Evolutionary conservation across 2,888 invertebrate genomes (phyloP).

Genomic region (Perithous albicinctus): DNA sequence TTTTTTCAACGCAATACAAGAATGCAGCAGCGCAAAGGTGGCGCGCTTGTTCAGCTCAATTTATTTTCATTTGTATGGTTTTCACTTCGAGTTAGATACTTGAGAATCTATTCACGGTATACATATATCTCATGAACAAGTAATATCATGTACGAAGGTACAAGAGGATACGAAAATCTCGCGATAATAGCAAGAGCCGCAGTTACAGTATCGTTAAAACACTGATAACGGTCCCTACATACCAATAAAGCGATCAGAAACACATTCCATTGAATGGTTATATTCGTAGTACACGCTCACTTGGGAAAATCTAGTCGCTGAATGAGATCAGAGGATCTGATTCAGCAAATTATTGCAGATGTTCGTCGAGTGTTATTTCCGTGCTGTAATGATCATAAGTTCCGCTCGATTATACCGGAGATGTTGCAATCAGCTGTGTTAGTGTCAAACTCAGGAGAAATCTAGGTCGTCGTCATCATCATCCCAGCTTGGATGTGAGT

Average conservation of each 20-base stretch:
- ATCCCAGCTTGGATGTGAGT: background rate
- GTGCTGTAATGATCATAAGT: slow-evolving; percentile 34
- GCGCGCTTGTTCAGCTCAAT: no score
- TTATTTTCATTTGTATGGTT: no score
- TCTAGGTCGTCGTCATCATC: slow-evolving; percentile 3
- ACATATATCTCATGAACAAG: background rate
- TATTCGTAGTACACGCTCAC: slow-evolving; percentile 30
- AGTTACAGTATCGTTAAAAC: slow-evolving; percentile 25
- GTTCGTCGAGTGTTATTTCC: background rate
- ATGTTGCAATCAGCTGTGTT: slow-evolving; percentile 32
- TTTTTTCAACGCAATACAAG: no score
- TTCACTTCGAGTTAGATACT: background rate
- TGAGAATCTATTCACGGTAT: background rate
- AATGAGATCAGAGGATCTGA: slow-evolving; percentile 28
- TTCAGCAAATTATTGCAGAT: slow-evolving; percentile 19
- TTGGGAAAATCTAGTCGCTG: slow-evolving; percentile 9
- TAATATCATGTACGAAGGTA: background rate
- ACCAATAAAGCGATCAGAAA: slow-evolving; percentile 50
- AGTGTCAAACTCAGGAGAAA: slow-evolving; percentile 13
- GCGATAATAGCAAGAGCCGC: slow-evolving; percentile 13
- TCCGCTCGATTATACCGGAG: slow-evolving; percentile 17
- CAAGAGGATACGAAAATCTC: background rate
- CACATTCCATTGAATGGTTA: slow-evolving; percentile 48
- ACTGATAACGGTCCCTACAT: slow-evolving; percentile 21
- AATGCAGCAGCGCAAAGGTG: no score